These are phyloP conservation scores for Embiotoca jacksoni DNA, from an alignment of 2,113 vertebrate species.

Conservation along the genomic window DNA sequence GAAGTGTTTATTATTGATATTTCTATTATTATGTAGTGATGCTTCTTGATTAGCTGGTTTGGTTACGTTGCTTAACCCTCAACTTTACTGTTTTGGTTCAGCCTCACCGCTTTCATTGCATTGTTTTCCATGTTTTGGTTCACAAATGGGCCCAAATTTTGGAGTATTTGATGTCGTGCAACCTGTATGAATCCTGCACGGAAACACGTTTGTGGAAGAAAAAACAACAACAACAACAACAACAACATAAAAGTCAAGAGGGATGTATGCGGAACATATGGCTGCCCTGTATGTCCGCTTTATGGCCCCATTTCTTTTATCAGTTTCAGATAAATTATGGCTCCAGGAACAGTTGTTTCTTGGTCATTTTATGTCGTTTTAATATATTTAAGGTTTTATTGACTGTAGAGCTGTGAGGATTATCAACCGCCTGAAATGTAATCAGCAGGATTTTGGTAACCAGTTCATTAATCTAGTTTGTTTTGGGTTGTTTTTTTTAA, in stretches of 20 bases:
- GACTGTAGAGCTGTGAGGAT: neutral
- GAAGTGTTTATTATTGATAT: too few relatives aligned
- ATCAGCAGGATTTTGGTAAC: too few relatives aligned
- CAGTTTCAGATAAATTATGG: neutral
- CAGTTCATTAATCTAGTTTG: too few relatives aligned
- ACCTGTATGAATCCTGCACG: neutral
- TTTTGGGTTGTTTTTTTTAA: neutral
- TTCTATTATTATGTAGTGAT: too few relatives aligned
- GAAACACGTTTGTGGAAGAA: neutral
- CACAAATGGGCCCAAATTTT: too few relatives aligned
- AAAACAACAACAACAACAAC: neutral
- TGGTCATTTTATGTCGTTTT: neutral
- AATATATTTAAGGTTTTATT: neutral
- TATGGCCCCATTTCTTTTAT: neutral
- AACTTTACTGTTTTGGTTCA: neutral
- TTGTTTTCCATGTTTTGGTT: too few relatives aligned
- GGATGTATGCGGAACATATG: constrained; percentile 57
- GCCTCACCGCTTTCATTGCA: neutral
- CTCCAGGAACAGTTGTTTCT: neutral
- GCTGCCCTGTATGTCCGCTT: constrained; percentile 42
- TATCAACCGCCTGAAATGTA: too few relatives aligned
- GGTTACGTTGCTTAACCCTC: too few relatives aligned
- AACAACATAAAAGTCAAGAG: neutral
- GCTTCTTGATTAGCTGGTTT: too few relatives aligned
- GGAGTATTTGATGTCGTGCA: neutral